A percentile compares a stretch with the other conserved stretches of the same genome.
These are phyloP conservation scores for Brotogeris chrysoptera DNA, from an alignment of 2,797 vertebrate species.

Conservation along the genomic window DNA sequence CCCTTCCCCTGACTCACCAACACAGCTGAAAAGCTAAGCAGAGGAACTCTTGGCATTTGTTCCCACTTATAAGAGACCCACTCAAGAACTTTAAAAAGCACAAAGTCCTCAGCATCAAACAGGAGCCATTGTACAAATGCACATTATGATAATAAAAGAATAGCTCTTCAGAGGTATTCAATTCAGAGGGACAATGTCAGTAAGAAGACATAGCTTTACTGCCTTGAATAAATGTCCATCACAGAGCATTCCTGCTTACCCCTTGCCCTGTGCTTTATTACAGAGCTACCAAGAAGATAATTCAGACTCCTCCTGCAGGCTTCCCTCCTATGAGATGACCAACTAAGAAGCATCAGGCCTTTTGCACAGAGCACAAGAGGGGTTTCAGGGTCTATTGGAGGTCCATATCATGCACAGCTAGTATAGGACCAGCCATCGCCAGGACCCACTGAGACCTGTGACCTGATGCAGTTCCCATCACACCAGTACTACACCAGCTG, in stretches of 20 bases:
- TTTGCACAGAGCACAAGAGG: background rate
- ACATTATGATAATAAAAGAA: background rate
- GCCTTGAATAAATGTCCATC: background rate
- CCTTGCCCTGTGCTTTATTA: background rate
- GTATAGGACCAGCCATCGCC: background rate
- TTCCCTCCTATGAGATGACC: background rate
- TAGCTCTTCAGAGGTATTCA: background rate
- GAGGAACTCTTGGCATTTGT: background rate
- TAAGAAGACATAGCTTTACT: background rate
- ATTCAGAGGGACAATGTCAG: background rate
- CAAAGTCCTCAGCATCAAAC: background rate
- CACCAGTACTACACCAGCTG: accelerated
- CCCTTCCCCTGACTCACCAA: background rate
- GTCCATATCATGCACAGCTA: background rate
- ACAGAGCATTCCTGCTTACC: background rate
- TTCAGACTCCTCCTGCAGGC: background rate
- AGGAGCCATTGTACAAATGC: background rate
- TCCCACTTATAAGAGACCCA: background rate
- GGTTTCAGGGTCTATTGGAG: background rate
- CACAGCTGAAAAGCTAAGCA: background rate
- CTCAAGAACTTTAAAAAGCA: background rate
- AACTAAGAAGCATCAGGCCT: background rate
- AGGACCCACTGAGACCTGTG: background rate
- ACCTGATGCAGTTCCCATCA: background rate
- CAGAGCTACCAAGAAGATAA: background rate